These are phyloP conservation scores for Tetragnatha montana DNA, from an alignment of 2,888 invertebrate genomes.

Conservation along the genomic window DNA sequence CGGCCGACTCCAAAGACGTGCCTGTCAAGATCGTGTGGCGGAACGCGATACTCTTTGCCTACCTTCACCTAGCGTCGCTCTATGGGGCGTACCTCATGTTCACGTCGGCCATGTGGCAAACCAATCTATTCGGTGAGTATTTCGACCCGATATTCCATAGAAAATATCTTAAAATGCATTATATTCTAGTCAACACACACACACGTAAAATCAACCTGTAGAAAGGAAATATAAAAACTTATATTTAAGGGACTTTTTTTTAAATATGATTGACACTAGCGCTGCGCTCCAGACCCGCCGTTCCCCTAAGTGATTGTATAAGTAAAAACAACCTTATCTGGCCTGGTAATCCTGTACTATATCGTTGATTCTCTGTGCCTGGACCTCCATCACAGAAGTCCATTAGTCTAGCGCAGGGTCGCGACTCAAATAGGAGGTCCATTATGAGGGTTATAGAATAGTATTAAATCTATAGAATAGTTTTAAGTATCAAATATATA, in stretches of 20 bases:
- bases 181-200: neutral
- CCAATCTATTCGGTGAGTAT: conserved; percentile 70
- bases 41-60: conserved; percentile 72
- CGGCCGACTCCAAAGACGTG: neutral
- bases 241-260: neutral
- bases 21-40: conserved; percentile 72
- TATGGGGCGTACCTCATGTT: conserved; percentile 72
- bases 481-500: too few relatives aligned
- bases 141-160: neutral
- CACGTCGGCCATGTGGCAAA: conserved; percentile 72
- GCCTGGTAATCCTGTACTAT: too few relatives aligned
- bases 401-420: too few relatives aligned
- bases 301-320: too few relatives aligned
- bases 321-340: too few relatives aligned
- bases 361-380: neutral
- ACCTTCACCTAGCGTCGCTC: conserved; percentile 71
- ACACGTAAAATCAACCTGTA: neutral
- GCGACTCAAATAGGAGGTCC: too few relatives aligned
- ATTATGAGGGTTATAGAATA: too few relatives aligned
- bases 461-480: too few relatives aligned
- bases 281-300: too few relatives aligned
- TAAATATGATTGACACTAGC: too few relatives aligned
- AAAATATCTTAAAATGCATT: neutral
- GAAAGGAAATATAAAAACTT: neutral
- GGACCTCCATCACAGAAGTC: neutral